phyloP scores from a whole-genome alignment of 1,140 invertebrate species.

The Nymphalis io region DNA sequence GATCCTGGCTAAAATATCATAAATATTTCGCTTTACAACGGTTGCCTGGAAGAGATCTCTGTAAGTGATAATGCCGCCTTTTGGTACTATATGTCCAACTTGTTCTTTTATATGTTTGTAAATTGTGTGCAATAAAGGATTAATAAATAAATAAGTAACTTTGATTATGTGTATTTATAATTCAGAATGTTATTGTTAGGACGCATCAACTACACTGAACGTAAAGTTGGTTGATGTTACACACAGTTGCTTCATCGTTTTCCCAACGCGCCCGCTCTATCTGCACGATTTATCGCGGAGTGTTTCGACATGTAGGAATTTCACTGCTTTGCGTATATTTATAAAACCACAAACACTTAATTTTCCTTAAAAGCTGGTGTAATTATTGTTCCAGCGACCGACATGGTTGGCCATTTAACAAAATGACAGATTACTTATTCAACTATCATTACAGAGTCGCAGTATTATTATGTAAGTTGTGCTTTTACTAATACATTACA shows the following conservation, averaged over 20 bases:
- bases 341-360: neutral
- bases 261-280: neutral
- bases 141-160: too few species aligned
- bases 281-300: neutral
- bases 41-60: too few species aligned
- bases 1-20: too few species aligned
- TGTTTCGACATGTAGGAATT: conserved; percentile 1
- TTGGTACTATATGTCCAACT: too few species aligned
- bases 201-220: too few species aligned
- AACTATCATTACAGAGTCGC: neutral
- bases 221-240: neutral
- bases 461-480: neutral
- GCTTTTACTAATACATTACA: neutral
- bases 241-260: neutral
- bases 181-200: too few species aligned
- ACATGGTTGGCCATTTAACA: neutral
- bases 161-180: too few species aligned
- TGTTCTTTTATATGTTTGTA: too few species aligned
- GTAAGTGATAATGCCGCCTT: too few species aligned
- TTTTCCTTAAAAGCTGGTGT: conserved; percentile 2
- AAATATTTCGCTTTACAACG: too few species aligned
- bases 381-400: neutral
- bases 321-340: neutral
- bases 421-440: neutral
- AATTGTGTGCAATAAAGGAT: too few species aligned